Conservation (phyloP, 2,797 vertebrate genomes). For the Chelonia mydas region DNA sequence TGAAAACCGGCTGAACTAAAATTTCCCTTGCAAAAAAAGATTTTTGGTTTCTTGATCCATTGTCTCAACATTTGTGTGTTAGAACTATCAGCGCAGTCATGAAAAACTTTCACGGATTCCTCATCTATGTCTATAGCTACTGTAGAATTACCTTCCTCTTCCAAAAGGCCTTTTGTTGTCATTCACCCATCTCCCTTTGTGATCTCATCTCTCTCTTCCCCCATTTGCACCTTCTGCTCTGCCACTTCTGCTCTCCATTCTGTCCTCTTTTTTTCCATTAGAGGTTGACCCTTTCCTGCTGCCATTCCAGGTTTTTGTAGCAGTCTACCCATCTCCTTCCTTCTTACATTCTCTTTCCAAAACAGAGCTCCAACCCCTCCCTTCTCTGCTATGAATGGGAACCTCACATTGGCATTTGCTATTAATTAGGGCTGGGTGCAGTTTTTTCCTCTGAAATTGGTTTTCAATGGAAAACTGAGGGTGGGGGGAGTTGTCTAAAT, state of each 20-base stretch:
- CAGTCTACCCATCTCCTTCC: background rate
- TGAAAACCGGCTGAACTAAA: background rate
- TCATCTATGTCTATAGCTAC: too few species aligned
- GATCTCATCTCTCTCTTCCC: fast-evolving
- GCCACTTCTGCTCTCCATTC: background rate
- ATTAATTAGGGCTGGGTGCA: background rate
- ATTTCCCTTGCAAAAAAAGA: fast-evolving
- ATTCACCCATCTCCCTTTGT: fast-evolving
- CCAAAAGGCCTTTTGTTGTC: fast-evolving
- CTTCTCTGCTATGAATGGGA: background rate
- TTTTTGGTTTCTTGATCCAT: background rate
- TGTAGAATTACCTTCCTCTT: background rate
- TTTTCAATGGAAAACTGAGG: background rate
- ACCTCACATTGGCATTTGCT: slow-evolving; percentile 13
- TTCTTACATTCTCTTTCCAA: background rate
- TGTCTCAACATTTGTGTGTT: background rate
- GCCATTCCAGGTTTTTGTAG: background rate
- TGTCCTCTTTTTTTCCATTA: background rate
- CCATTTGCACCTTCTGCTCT: background rate
- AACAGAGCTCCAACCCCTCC: fast-evolving
- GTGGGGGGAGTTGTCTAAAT: background rate
- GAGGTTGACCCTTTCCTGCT: background rate
- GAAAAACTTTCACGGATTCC: background rate
- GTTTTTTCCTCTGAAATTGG: background rate
- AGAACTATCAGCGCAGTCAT: background rate